Base-by-base conservation (phyloP, 2,113 vertebrate species). In the Ptilonorhynchus violaceus region DNA sequence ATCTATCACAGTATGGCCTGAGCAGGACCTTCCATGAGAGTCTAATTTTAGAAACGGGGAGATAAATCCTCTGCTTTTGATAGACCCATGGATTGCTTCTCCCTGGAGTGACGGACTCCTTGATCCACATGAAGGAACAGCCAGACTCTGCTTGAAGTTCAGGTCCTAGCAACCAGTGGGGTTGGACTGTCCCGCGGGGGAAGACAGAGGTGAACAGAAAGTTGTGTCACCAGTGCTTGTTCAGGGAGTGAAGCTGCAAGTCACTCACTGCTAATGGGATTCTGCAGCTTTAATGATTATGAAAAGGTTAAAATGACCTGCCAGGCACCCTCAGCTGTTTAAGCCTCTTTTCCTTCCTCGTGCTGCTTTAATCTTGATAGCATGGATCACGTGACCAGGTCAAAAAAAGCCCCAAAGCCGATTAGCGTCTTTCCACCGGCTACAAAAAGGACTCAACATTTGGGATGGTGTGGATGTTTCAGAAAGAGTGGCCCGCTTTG, bases 301-400 rank as follows among this genome's bases (percentile, higher is more conserved):
- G 82, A 96, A 97, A 98, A 96, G 96, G 97, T 98, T 97, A 97
- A 97, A 97, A 96, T 97, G 97, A 96, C 97, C 97, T 96, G 97
- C 95, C 96, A 94, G 95, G 88, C 91, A 93, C 96, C 95, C 95
- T 97, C 94, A 96, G 94, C 89, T 89, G 78, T 94, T 96, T 96
- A 99, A 99, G 98, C 98, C 96, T 98, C 98, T 98, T 98, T 98
- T 96, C 93, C 94, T 98, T 97, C 98, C 98, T 98, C 98, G 97
- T 98, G 98, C 98, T 98, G 96, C 96, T 97, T 97, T 99, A 99
- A 99, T 99, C 98, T 98, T 97, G 93, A 97, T 97, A 91, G 97
- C 95, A 97, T 85, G 33, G 33, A 94, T 98, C 98, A 97, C 85
- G 92, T 98, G 98, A 98, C 97, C 96, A 37, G 50, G 95, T 76